These are phyloP conservation scores for Minunthozetes semirufus DNA, from an alignment of 2,888 invertebrate genomes.

Conservation along the genomic window DNA sequence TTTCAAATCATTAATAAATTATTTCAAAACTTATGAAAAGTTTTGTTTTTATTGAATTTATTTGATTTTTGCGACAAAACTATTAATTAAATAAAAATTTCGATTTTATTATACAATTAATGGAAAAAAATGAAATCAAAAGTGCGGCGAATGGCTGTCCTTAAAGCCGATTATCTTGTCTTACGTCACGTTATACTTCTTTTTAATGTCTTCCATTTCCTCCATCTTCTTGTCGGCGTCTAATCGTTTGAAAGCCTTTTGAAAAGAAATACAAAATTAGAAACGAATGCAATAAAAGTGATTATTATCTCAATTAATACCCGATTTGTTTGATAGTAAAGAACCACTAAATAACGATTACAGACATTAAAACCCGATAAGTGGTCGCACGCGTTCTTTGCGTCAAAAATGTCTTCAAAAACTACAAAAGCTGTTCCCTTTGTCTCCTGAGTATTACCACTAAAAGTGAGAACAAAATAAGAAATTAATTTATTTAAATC, in stretches of 20 bases:
- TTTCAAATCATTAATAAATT: no score
- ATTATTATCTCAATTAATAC: slow-evolving; percentile 45
- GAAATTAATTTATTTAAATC: background rate
- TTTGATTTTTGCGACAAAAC: background rate
- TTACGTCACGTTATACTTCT: slow-evolving; percentile 71
- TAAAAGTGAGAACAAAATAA: slow-evolving; percentile 47
- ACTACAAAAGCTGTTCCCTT: slow-evolving; percentile 98
- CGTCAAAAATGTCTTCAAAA: slow-evolving; percentile 99
- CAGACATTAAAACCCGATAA: slow-evolving; percentile 98
- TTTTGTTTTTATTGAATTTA: background rate
- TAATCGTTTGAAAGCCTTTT: slow-evolving; percentile 78
- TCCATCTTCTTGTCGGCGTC: slow-evolving; percentile 61
- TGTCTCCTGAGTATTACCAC: slow-evolving; percentile 92
- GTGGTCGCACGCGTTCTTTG: slow-evolving; percentile 99
- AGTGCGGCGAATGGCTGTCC: no score
- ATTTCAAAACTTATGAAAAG: no score
- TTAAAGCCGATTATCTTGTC: background rate
- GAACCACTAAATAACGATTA: slow-evolving; percentile 94
- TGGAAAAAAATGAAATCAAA: background rate
- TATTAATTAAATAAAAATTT: background rate
- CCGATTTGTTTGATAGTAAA: slow-evolving; percentile 78
- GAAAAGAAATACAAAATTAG: slow-evolving; percentile 38
- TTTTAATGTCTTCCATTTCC: slow-evolving; percentile 83
- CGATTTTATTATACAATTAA: background rate
- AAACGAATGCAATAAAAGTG: background rate